Evolutionary conservation across 2,113 vertebrate genomes (phyloP).

Genomic region (Bungarus multicinctus): DNA sequence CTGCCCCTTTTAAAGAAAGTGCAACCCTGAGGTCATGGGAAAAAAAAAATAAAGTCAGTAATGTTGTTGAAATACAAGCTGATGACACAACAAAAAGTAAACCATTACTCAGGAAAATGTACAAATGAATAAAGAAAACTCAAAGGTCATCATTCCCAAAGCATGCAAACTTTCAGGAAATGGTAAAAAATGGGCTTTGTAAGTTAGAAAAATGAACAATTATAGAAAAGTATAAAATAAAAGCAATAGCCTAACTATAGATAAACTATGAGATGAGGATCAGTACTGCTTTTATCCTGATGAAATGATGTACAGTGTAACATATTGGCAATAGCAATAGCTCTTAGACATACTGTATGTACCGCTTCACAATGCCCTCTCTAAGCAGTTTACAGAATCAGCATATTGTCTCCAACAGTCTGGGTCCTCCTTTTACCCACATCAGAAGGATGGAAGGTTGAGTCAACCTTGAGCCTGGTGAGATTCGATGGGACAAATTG

Average conservation of each 20-base stretch:
- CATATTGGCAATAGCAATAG: background rate
- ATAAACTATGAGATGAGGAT: background rate
- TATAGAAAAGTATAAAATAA: background rate
- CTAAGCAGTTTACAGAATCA: no score
- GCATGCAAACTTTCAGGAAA: conserved; percentile 2
- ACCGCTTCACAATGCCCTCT: no score
- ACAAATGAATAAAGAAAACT: background rate
- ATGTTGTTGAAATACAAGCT: conserved; percentile 50
- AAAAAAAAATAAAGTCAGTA: conserved; percentile 58
- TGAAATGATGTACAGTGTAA: background rate
- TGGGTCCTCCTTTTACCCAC: no score
- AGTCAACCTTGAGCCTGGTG: no score
- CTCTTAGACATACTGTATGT: no score
- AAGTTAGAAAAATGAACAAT: conserved; percentile 23
- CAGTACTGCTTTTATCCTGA: background rate
- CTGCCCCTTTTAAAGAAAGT: conserved; percentile 42
- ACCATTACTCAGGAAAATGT: conserved; percentile 34
- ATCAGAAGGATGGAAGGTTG: no score
- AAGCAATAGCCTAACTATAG: background rate
- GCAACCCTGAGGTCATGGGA: conserved; percentile 61
- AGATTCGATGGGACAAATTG: no score
- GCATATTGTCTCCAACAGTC: no score
- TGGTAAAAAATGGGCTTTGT: conserved; percentile 16
- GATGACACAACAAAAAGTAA: conserved; percentile 60
- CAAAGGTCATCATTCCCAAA: conserved; percentile 26